Percentiles rank a stretch among this genome's conserved stretches.
These are phyloP conservation scores for Menura novaehollandiae DNA, from an alignment of 2,113 vertebrate genomes.

Conservation along the genomic window DNA sequence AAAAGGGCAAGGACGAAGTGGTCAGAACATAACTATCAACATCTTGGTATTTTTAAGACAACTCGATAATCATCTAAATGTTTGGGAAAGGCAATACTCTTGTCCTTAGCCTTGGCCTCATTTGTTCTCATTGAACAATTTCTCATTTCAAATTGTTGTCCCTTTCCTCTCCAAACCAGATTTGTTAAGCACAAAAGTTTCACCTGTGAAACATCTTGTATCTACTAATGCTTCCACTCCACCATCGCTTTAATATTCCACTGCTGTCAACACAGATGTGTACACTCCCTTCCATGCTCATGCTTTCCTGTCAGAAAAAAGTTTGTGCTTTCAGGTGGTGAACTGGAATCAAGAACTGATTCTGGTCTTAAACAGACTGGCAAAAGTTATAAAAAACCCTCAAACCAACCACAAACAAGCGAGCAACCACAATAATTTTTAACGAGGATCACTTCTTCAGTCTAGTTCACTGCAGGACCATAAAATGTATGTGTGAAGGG, in stretches of 20 bases:
- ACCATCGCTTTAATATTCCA: neutral
- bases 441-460: neutral
- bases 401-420: neutral
- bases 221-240: neutral
- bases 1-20: neutral
- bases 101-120: neutral
- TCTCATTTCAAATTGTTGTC: neutral
- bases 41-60: neutral
- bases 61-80: neutral
- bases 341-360: neutral
- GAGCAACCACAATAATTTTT: neutral
- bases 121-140: neutral
- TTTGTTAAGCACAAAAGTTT: neutral
- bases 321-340: neutral
- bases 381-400: neutral
- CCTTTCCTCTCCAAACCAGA: neutral
- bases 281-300: neutral
- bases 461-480: neutral
- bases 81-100: neutral
- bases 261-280: neutral
- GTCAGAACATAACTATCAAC: neutral
- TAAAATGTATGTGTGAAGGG: neutral
- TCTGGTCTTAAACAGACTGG: neutral
- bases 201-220: neutral
- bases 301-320: neutral